These are phyloP conservation scores for Eilema griseolum DNA, from an alignment of 2,888 invertebrate species.

Conservation along the genomic window DNA sequence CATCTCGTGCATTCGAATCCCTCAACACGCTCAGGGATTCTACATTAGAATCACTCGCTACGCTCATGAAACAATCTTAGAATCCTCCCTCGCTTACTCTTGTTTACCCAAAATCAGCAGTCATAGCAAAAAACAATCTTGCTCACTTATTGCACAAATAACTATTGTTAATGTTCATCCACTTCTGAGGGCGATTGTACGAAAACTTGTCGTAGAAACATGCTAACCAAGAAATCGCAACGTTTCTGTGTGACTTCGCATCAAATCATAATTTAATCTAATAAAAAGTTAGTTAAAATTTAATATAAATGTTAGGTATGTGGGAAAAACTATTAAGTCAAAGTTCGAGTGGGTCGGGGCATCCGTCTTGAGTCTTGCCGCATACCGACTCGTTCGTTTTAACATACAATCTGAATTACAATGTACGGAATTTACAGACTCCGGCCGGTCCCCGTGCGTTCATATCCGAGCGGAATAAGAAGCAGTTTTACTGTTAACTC, in stretches of 20 bases:
- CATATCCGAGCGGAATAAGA: conserved; percentile 85
- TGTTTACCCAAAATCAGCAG: no score
- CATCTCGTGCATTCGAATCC: no score
- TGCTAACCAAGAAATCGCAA: neutral
- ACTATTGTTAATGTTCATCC: no score
- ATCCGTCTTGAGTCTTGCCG: conserved; percentile 80
- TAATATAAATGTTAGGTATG: neutral
- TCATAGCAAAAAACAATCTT: no score
- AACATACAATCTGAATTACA: conserved; percentile 84
- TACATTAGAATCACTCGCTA: no score
- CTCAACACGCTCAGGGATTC: no score
- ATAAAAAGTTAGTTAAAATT: neutral
- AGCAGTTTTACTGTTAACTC: conserved; percentile 83
- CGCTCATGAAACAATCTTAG: no score
- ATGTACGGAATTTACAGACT: conserved; percentile 80
- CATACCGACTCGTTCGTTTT: conserved; percentile 82
- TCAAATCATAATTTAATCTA: neutral
- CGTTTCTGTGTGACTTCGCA: neutral
- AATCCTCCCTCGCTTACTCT: no score
- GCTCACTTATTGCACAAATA: no score
- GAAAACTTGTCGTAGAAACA: no score
- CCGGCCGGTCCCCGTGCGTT: conserved; percentile 70
- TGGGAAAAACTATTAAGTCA: conserved; percentile 14
- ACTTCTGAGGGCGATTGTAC: no score
- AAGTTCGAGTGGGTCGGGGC: conserved; percentile 52